Conservation (phyloP, 1,140 invertebrate species). For the Delia radicum region DNA sequence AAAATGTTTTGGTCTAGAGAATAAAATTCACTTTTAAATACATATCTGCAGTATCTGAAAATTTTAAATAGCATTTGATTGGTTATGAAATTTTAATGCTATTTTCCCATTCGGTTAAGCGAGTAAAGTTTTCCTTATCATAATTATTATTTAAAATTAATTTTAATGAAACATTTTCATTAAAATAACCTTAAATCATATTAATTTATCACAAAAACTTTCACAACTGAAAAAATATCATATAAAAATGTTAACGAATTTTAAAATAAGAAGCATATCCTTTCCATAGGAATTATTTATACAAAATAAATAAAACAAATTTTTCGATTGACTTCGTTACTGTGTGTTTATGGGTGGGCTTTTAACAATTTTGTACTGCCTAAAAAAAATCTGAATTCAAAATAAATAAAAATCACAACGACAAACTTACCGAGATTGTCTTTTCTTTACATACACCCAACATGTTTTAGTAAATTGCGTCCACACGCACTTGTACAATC, state of each 20-base stretch:
- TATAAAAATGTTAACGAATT: not conserved
- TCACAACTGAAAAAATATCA: not conserved
- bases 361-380: not conserved
- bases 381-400: not conserved
- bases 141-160: too few relatives aligned
- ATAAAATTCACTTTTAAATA: too few relatives aligned
- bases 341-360: constrained; percentile 16
- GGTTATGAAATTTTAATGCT: too few relatives aligned
- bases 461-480: constrained; percentile 22
- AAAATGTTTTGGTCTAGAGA: too few relatives aligned
- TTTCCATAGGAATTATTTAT: not conserved
- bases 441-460: not conserved
- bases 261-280: not conserved
- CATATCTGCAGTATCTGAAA: too few relatives aligned
- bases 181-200: not conserved
- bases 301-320: not conserved
- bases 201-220: constrained; percentile 2
- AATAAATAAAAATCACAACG: constrained; percentile 13
- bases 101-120: too few relatives aligned
- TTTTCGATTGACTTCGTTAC: not conserved
- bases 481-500: constrained; percentile 23
- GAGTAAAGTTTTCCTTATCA: too few relatives aligned
- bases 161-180: not conserved
- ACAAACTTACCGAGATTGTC: not conserved
- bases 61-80: too few relatives aligned